Conservation (phyloP, 2,113 vertebrate genomes). For the Peucedramus taeniatus region DNA sequence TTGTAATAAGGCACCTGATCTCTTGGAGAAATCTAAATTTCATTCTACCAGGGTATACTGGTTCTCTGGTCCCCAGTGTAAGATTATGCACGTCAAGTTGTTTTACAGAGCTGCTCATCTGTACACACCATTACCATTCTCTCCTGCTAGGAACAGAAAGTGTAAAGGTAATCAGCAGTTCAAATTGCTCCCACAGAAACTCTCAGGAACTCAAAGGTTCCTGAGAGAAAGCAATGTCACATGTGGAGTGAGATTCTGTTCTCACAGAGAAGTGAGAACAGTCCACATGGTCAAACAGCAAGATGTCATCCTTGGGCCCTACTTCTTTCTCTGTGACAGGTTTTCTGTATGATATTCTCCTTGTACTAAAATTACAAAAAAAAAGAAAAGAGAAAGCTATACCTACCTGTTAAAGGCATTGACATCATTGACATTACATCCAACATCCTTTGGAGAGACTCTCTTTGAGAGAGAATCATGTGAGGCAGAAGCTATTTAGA, state of each 20-base stretch:
- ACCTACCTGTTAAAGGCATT: neutral
- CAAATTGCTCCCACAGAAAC: neutral
- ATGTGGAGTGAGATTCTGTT: no score
- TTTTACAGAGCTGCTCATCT: neutral
- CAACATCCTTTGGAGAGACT: neutral
- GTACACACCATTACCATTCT: neutral
- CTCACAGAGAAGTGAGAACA: neutral
- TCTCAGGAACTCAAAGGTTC: neutral
- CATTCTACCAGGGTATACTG: neutral
- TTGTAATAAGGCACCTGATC: neutral
- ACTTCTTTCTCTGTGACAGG: neutral
- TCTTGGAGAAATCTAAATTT: neutral
- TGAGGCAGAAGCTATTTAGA: neutral
- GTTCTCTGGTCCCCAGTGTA: neutral
- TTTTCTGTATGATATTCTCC: neutral
- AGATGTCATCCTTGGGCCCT: neutral
- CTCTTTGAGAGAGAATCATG: neutral
- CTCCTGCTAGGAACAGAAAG: neutral
- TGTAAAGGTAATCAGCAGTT: neutral
- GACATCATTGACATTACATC: neutral
- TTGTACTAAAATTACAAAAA: neutral
- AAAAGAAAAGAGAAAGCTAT: neutral
- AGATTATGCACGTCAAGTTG: neutral
- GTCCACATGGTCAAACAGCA: neutral
- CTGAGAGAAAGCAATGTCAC: fast-evolving